Conservation (phyloP, 1,140 invertebrate genomes). For the Hirudo medicinalis region DNA sequence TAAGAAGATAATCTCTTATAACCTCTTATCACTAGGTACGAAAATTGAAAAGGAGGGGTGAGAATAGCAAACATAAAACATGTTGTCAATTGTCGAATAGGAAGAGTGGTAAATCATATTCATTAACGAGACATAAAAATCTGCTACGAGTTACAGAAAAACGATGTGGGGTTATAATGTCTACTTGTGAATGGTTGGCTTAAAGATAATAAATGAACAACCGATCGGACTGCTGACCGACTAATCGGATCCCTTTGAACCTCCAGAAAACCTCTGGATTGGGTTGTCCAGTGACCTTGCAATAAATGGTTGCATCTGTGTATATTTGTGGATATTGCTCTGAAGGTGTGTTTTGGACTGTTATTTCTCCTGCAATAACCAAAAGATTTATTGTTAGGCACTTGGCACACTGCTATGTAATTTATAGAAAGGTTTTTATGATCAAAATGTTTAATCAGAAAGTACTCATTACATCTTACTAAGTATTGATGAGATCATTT, state of each 20-base stretch:
- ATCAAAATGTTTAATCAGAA: no score
- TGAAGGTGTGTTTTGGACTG: slow-evolving; percentile 18
- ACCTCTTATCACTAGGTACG: no score
- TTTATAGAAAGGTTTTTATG: no score
- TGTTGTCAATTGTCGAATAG: neutral
- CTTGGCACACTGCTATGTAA: no score
- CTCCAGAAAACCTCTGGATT: slow-evolving; percentile 22
- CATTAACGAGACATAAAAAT: neutral
- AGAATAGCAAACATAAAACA: no score
- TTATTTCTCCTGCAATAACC: slow-evolving; percentile 21
- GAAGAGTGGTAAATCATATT: neutral
- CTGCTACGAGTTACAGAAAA: no score
- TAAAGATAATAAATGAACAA: no score
- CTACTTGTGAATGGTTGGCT: neutral
- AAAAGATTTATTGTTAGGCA: neutral
- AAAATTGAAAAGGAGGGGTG: neutral
- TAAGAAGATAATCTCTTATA: no score
- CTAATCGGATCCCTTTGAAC: slow-evolving; percentile 14
- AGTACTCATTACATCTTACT: no score
- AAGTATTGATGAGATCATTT: no score
- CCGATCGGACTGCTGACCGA: slow-evolving; percentile 5
- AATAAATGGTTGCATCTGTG: slow-evolving; percentile 21
- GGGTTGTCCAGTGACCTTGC: slow-evolving; percentile 20
- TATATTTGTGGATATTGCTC: slow-evolving; percentile 20
- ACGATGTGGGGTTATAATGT: neutral